Conservation (phyloP, 2,797 vertebrate species). For the Vireo griseus region DNA sequence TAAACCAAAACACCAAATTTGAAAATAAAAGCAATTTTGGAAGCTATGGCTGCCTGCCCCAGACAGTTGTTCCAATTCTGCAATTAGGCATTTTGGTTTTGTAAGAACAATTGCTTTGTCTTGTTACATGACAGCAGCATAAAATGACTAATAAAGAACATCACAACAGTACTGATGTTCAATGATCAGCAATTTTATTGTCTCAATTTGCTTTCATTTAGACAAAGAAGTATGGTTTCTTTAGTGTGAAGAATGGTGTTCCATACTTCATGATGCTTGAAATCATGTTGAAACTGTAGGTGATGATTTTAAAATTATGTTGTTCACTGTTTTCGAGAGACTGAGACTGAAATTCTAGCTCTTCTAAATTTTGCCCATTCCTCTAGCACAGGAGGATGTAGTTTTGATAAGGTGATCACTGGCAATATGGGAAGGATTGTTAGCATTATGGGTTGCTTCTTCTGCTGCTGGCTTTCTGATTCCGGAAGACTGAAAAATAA, state of each 20-base stretch:
- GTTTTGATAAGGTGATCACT: neutral
- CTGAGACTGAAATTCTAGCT: neutral
- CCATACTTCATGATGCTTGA: neutral
- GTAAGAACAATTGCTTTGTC: neutral
- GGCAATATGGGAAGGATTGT: accelerated
- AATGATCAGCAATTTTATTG: neutral
- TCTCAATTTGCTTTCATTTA: neutral
- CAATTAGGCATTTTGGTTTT: neutral
- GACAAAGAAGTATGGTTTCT: neutral
- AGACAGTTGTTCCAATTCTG: neutral
- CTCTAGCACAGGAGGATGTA: neutral
- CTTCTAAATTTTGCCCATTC: neutral
- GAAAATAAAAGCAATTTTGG: neutral
- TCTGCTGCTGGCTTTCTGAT: neutral
- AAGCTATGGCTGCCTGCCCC: neutral
- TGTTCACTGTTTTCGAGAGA: neutral
- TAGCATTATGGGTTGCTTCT: neutral
- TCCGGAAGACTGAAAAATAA: neutral
- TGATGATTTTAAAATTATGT: neutral
- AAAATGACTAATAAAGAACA: neutral
- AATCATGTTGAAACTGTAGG: neutral
- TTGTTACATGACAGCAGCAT: neutral
- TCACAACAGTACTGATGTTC: neutral
- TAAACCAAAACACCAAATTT: neutral
- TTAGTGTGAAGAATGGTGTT: neutral